A percentile compares a stretch with the other conserved stretches of the same genome.
Evolutionary conservation across 2,113 vertebrate genomes (phyloP).

Genomic region (Dicaeum eximium): DNA sequence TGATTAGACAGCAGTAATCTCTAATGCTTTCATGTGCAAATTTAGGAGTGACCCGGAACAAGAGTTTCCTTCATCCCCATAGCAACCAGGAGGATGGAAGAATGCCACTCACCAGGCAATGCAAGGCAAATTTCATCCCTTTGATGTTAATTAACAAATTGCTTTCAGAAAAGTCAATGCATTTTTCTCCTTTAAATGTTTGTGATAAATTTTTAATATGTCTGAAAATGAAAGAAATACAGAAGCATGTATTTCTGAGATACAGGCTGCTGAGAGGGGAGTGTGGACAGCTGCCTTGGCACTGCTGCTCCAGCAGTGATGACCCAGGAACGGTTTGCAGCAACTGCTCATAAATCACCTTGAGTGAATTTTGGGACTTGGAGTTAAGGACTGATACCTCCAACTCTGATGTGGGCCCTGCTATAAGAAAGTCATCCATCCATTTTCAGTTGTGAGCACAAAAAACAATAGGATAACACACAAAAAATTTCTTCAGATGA

Average conservation of each 20-base stretch:
- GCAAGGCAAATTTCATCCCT: slow-evolving; percentile 80
- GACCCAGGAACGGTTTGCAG: not conserved
- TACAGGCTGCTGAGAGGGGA: not conserved
- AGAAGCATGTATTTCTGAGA: not conserved
- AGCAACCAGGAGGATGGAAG: slow-evolving; percentile 80
- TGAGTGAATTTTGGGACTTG: not conserved
- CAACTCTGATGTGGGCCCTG: not conserved
- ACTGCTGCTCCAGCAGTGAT: not conserved
- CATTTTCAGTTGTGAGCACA: not conserved
- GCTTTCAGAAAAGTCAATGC: slow-evolving; percentile 78
- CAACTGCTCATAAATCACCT: not conserved
- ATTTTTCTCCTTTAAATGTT: slow-evolving; percentile 73
- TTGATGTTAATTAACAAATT: slow-evolving; percentile 85
- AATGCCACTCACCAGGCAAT: slow-evolving; percentile 80
- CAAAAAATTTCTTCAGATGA: not conserved
- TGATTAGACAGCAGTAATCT: slow-evolving; percentile 83
- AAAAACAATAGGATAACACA: not conserved
- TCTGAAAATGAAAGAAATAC: slow-evolving; percentile 53
- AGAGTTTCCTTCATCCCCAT: slow-evolving; percentile 78
- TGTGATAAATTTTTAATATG: slow-evolving; percentile 74
- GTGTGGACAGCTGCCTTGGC: not conserved
- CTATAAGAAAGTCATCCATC: not conserved
- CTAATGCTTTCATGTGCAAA: slow-evolving; percentile 82
- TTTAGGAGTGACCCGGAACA: slow-evolving; percentile 79
- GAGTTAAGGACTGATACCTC: not conserved